A percentile compares a stretch with the other conserved stretches of the same genome.
Evolutionary conservation across 1,140 invertebrate genomes (phyloP).

Genomic region (Chrysoperla carnea): DNA sequence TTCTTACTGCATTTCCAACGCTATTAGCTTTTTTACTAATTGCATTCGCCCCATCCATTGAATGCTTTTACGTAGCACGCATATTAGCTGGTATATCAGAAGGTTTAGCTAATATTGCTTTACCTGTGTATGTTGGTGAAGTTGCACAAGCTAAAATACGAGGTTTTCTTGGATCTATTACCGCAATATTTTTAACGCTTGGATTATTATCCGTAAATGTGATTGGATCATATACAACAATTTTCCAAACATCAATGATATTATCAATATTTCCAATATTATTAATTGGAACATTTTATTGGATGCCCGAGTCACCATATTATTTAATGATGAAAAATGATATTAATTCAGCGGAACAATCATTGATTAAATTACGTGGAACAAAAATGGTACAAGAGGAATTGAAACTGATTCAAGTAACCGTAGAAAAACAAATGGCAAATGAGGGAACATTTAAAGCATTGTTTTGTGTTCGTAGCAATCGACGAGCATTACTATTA

Average conservation of each 20-base stretch:
- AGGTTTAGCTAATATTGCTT: neutral
- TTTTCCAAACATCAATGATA: constrained; percentile 24
- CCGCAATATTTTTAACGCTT: constrained; percentile 22
- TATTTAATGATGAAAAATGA: constrained; percentile 11
- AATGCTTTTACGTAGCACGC: constrained; percentile 15
- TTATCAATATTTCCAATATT: constrained; percentile 24
- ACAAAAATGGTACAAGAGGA: neutral
- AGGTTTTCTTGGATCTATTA: constrained; percentile 15
- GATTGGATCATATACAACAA: constrained; percentile 25
- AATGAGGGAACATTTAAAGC: constrained; percentile 15
- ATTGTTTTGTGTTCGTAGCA: constrained; percentile 19
- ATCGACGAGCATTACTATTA: constrained; percentile 21
- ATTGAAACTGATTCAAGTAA: neutral
- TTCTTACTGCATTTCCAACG: neutral
- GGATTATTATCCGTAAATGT: constrained; percentile 23
- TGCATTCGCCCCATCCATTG: neutral
- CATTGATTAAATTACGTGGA: constrained; percentile 9
- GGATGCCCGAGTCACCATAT: constrained; percentile 28
- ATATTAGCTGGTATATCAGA: neutral
- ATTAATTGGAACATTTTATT: constrained; percentile 18
- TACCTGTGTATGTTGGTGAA: neutral
- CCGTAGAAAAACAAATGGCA: neutral
- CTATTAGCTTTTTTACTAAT: neutral
- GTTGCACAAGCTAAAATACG: neutral
- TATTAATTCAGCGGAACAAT: constrained; percentile 6